A percentile compares a stretch with the other conserved stretches of the same genome.
These are phyloP conservation scores for Hypothenemus hampei DNA, from an alignment of 1,140 invertebrate species.

Conservation along the genomic window DNA sequence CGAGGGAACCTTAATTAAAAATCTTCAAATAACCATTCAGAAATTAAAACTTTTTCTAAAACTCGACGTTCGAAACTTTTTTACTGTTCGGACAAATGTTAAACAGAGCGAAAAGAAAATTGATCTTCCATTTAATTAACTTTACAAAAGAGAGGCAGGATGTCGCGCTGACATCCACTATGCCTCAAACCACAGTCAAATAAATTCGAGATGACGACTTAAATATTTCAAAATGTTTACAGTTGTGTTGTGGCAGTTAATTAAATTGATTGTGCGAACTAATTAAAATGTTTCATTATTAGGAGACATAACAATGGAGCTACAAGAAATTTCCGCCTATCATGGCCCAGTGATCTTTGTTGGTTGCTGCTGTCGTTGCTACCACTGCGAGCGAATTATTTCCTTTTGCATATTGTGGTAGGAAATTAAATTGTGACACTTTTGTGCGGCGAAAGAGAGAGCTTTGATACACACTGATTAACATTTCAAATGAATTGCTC, in stretches of 20 bases:
- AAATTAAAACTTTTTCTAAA: too few species aligned
- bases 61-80: too few species aligned
- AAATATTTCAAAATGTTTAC: slow-evolving; percentile 17
- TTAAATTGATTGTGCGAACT: slow-evolving; percentile 14
- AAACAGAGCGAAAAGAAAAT: not conserved
- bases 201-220: slow-evolving; percentile 13
- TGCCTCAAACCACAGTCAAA: slow-evolving; percentile 4
- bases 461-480: too few species aligned
- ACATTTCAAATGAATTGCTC: slow-evolving; percentile 3
- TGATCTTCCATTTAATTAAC: slow-evolving; percentile 6
- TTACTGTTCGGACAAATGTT: too few species aligned
- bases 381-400: slow-evolving; percentile 13
- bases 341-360: too few species aligned
- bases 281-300: slow-evolving; percentile 18
- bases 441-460: too few species aligned
- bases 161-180: slow-evolving; percentile 11
- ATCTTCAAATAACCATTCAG: too few species aligned
- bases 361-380: too few species aligned
- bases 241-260: slow-evolving; percentile 15
- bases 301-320: slow-evolving; percentile 3
- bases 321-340: too few species aligned
- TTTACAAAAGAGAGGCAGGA: slow-evolving; percentile 2
- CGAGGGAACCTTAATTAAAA: too few species aligned
- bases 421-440: slow-evolving; percentile 10
- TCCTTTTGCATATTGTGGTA: slow-evolving; percentile 4